Evolutionary conservation across 2,797 vertebrate species (phyloP).

Genomic region (Enteromius viviparus): DNA sequence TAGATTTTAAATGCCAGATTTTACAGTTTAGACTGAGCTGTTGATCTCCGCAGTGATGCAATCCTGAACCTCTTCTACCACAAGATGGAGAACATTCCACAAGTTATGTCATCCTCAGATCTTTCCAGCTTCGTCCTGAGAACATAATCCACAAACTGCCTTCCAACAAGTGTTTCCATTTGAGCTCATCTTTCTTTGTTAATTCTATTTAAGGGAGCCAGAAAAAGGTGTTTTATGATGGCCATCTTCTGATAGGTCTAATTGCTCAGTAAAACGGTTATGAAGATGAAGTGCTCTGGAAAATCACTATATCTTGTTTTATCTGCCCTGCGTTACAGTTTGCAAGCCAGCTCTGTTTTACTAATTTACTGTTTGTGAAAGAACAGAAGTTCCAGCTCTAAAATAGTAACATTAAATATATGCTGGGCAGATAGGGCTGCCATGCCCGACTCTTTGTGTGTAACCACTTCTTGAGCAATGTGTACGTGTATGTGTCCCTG

Average conservation of each 20-base stretch:
- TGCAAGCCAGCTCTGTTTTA: constrained; percentile 64
- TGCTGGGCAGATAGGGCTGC: constrained; percentile 69
- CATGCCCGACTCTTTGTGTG: constrained; percentile 70
- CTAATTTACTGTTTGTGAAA: constrained; percentile 72
- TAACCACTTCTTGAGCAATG: constrained; percentile 70
- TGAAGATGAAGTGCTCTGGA: constrained; percentile 59
- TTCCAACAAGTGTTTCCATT: constrained; percentile 8
- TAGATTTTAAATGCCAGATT: not conserved
- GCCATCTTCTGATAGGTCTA: constrained; percentile 47
- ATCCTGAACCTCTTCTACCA: not conserved
- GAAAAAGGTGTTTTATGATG: constrained; percentile 14
- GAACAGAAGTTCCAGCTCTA: constrained; percentile 68
- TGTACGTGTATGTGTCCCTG: constrained; percentile 22
- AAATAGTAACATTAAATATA: constrained; percentile 78
- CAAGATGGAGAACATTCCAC: constrained; percentile 25
- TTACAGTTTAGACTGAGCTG: not conserved
- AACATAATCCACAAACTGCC: not conserved
- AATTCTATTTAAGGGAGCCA: constrained; percentile 38
- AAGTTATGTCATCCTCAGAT: not conserved
- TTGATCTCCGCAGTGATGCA: constrained; percentile 24
- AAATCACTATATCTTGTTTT: constrained; percentile 65
- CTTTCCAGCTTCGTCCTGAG: not conserved
- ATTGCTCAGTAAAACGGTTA: constrained; percentile 65
- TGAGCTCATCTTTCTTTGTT: constrained; percentile 3
- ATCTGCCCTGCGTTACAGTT: constrained; percentile 62